Percentiles rank a stretch among this genome's conserved stretches.
Conservation (phyloP, 2,888 invertebrate genomes). For the Eueremaeus valkanovi region DNA sequence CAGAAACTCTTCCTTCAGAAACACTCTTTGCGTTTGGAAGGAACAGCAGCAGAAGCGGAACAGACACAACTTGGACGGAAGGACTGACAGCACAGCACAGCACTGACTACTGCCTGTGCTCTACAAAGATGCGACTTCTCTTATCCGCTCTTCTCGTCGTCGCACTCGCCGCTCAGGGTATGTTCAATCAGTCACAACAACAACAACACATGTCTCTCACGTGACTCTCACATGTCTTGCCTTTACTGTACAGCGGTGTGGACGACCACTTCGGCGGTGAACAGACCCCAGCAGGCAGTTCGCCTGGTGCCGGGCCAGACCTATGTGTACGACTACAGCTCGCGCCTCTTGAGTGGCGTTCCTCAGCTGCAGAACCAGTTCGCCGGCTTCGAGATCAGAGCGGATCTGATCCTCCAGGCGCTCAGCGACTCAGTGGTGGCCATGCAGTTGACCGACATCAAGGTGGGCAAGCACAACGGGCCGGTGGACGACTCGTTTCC, state of each 20-base stretch:
- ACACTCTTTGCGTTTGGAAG: no score
- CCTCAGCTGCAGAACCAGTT: conserved; percentile 50
- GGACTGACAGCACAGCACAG: no score
- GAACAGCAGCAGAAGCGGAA: no score
- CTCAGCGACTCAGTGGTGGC: conserved; percentile 47
- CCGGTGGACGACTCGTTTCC: background rate
- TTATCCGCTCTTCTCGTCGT: background rate
- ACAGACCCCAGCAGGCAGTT: background rate
- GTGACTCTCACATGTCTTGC: background rate
- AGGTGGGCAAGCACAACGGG: conserved; percentile 38
- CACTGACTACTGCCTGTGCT: no score
- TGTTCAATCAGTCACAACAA: background rate
- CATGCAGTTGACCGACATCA: conserved; percentile 35
- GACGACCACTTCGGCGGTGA: background rate
- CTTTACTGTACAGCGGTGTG: background rate
- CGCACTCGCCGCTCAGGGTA: background rate
- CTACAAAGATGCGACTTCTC: no score
- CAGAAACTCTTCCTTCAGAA: no score
- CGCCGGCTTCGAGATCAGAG: conserved; percentile 51
- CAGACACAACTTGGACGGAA: no score
- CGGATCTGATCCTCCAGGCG: conserved; percentile 48
- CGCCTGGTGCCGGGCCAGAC: conserved; percentile 48
- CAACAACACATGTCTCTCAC: no score
- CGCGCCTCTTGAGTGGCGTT: conserved; percentile 51
- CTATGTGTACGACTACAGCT: conserved; percentile 52